Base-by-base conservation (phyloP, 2,113 vertebrate genomes). In the Isichthys henryi region DNA sequence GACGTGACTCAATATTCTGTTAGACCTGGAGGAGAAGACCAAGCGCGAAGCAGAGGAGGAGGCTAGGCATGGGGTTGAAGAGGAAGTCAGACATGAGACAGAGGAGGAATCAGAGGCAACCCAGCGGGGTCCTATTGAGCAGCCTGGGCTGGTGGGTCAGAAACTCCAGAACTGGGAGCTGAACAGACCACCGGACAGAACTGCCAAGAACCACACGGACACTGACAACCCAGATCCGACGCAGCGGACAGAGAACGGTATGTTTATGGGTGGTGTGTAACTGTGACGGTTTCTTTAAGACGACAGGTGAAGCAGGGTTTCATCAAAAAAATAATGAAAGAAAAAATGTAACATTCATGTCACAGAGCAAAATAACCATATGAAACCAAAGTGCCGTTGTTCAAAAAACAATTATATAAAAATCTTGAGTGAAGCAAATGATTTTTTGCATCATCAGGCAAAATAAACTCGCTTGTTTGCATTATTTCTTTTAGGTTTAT, bases 21-120 rank as follows among this genome's bases (percentile, higher is more conserved):
- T 94, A 96, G 97, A 97, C 92, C 92, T 95, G 6, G 97, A 98
- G 83, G 97, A 97, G 91, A 96, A 95, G 92, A 93, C 94, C 89
- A 94, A 91, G 85, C 96, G 93, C 86, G 96, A 96, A 90, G 93
- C 93, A 5, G 95, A 96, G 56, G 97, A 97, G 92, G 94, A 86
- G 88, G 93, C 94, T 88, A 94, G 91, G 85, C 96, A 93, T 86
- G 96, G 95, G 90, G 93, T 93, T 3, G 95, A 96, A 52, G 97
- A 97, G 92, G 94, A 86, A 88, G 93, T 94, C 89, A 94, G 91
- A 84, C 96, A 93, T 85, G 96, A 96, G 90, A 93, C 93, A 4
- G 95, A 96, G 52, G 97, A 97, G 92, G 95, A 93, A 91, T 92
- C 93, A 91, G 58, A 94, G 93, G 82, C 89, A 91, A n/a, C 91